Conservation (phyloP, 2,113 vertebrate species). For the Ginglymostoma cirratum region DNA sequence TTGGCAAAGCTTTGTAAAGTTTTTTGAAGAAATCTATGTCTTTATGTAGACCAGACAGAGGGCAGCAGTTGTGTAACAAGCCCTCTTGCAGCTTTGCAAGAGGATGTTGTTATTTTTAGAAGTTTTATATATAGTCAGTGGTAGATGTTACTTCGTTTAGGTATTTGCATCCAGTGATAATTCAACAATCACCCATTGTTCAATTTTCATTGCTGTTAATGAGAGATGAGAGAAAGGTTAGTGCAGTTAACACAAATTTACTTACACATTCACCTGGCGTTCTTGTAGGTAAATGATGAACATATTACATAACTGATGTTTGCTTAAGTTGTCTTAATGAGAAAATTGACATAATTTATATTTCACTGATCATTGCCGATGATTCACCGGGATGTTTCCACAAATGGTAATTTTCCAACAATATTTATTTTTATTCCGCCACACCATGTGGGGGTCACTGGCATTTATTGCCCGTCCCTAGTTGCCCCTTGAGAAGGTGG, state of each 20-base stretch:
- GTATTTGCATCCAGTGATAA: neutral
- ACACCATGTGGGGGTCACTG: too few species aligned
- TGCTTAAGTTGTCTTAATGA: neutral
- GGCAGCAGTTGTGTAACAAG: neutral
- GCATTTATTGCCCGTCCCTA: too few species aligned
- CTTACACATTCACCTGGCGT: neutral
- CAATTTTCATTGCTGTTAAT: neutral
- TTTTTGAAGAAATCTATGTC: neutral
- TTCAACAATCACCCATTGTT: neutral
- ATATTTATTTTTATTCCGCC: neutral
- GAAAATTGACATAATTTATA: neutral
- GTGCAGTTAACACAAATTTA: neutral
- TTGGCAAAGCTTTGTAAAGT: neutral
- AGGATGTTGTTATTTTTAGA: slow-evolving; percentile 24
- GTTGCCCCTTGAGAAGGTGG: too few species aligned
- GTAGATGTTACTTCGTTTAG: neutral
- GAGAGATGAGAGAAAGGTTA: neutral
- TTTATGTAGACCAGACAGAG: neutral
- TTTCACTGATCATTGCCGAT: neutral
- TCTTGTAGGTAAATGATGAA: neutral
- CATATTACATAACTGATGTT: neutral
- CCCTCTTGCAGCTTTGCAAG: neutral
- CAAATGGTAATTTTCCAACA: neutral
- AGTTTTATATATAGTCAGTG: slow-evolving; percentile 11
- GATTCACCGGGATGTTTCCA: neutral